Conservation (phyloP, 2,888 invertebrate genomes). For the Lasioglossum morio region DNA sequence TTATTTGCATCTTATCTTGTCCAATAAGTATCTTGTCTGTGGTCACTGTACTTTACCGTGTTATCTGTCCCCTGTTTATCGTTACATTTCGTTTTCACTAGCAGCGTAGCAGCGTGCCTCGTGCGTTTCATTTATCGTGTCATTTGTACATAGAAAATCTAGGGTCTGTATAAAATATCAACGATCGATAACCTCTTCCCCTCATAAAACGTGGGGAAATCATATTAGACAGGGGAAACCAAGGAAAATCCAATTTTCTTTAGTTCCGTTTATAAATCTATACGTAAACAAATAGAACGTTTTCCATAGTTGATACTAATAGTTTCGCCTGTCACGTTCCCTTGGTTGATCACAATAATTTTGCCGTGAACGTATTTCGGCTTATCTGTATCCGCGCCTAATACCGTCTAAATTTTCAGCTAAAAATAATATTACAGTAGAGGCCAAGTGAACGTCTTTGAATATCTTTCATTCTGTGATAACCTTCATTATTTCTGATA, state of each 20-base stretch:
- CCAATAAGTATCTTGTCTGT: slow-evolving; percentile 17
- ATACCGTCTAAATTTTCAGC: slow-evolving; percentile 51
- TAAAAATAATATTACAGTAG: slow-evolving; percentile 63
- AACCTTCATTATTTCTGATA: slow-evolving; percentile 48
- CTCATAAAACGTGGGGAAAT: slow-evolving; percentile 19
- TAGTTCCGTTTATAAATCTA: not conserved
- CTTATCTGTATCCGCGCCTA: slow-evolving; percentile 30
- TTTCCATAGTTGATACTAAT: not conserved
- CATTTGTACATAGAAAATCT: slow-evolving; percentile 50
- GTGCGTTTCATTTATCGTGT: slow-evolving; percentile 38
- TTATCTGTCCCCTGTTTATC: slow-evolving; percentile 32
- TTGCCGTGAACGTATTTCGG: slow-evolving; percentile 16
- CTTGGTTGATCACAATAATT: not conserved
- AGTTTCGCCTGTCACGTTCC: not conserved
- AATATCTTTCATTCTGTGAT: slow-evolving; percentile 63
- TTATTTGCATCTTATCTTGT: slow-evolving; percentile 27
- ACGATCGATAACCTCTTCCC: slow-evolving; percentile 60
- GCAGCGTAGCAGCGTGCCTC: slow-evolving; percentile 22
- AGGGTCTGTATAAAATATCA: slow-evolving; percentile 54
- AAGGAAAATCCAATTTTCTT: not conserved
- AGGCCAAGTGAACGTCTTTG: slow-evolving; percentile 68
- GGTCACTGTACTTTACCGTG: slow-evolving; percentile 24
- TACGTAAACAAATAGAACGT: not conserved
- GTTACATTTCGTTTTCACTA: slow-evolving; percentile 19
- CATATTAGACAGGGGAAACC: not conserved